Percentiles rank a stretch among this genome's conserved stretches.
These are phyloP conservation scores for Drosophila rhopaloa DNA, from an alignment of 1,140 invertebrate species.

Conservation along the genomic window DNA sequence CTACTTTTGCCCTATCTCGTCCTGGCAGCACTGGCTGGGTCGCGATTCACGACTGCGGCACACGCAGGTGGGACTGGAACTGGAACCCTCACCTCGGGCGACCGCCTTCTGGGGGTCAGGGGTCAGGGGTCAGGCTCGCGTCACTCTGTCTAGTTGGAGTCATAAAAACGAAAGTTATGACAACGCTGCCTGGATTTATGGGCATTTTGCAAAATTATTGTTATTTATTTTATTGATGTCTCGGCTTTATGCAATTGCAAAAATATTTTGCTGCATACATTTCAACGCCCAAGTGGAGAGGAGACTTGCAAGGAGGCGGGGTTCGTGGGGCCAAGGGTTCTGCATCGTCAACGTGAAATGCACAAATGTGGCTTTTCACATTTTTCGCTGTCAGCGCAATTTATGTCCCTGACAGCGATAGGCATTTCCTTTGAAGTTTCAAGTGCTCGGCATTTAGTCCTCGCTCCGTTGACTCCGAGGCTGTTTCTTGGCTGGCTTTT, in stretches of 20 bases:
- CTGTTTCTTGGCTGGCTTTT: conserved; percentile 42
- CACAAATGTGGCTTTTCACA: conserved; percentile 53
- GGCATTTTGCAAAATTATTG: conserved; percentile 78
- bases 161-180: conserved; percentile 83
- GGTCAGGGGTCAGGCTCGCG: conserved; percentile 16
- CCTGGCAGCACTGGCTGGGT: conserved; percentile 9
- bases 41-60: conserved; percentile 22
- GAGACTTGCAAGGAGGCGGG: conserved; percentile 9
- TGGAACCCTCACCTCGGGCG: conserved; percentile 3
- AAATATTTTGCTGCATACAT: conserved; percentile 79
- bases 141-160: conserved; percentile 75
- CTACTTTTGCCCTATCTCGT: too few species aligned
- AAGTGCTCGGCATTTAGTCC: conserved; percentile 53
- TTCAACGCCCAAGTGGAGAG: conserved; percentile 37
- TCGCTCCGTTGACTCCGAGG: conserved; percentile 35
- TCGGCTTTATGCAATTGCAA: conserved; percentile 71
- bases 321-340: conserved; percentile 10
- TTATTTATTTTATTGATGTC: conserved; percentile 83
- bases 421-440: conserved; percentile 83
- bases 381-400: conserved; percentile 79
- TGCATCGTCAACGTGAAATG: conserved; percentile 56
- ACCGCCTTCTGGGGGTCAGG: not conserved
- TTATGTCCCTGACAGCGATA: conserved; percentile 83
- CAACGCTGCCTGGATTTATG: conserved; percentile 75
- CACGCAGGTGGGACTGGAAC: conserved; percentile 53